These are phyloP conservation scores for Callyntrura guangdongensis DNA, from an alignment of 2,888 invertebrate species.

Conservation along the genomic window DNA sequence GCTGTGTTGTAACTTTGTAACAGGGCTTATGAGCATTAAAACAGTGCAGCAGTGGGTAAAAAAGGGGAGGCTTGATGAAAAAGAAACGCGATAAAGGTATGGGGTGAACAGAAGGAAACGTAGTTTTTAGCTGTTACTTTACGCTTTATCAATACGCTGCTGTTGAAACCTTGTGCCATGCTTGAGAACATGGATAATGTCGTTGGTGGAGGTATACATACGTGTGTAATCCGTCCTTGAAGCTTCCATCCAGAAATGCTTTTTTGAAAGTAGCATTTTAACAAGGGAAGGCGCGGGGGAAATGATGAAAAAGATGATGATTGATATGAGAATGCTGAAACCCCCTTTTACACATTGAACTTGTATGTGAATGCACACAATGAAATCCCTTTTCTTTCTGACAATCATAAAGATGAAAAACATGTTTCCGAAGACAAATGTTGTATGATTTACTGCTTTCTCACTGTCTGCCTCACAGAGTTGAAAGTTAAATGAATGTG, in stretches of 20 bases:
- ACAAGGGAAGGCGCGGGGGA: constrained; percentile 39
- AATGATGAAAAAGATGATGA: constrained; percentile 61
- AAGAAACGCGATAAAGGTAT: neutral
- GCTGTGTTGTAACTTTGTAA: constrained; percentile 2
- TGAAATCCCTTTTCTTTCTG: constrained; percentile 21
- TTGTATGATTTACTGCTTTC: constrained; percentile 68
- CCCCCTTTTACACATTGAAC: neutral
- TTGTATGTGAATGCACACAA: neutral
- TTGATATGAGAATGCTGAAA: constrained; percentile 57
- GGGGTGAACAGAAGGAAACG: neutral
- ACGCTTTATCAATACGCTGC: neutral
- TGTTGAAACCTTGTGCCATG: neutral
- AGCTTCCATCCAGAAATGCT: neutral
- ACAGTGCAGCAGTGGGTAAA: neutral
- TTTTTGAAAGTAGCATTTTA: constrained; percentile 32
- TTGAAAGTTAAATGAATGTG: constrained; percentile 13
- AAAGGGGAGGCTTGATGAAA: constrained; percentile 6
- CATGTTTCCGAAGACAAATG: constrained; percentile 64
- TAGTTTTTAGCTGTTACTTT: too few relatives aligned
- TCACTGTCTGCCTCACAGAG: neutral
- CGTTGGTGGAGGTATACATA: too few relatives aligned
- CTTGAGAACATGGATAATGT: too few relatives aligned
- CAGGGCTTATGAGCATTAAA: too few relatives aligned
- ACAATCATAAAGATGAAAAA: constrained; percentile 37
- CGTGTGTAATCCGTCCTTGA: neutral